Base-by-base conservation (phyloP, 92 coral and sea anemone species). In the Montipora capitata region DNA sequence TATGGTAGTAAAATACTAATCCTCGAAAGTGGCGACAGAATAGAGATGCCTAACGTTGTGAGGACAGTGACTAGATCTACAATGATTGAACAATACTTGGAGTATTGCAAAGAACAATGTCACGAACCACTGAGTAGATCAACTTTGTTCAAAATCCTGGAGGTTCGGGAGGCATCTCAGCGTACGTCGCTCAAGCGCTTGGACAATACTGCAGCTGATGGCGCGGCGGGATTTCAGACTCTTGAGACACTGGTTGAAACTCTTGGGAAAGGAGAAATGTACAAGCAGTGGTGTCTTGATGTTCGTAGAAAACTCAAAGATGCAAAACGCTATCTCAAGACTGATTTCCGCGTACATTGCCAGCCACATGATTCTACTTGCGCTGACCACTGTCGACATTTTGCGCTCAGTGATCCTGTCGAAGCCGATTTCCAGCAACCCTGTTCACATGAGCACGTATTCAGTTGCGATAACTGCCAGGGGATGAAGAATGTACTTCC, bases 181-280 rank as follows among this genome's bases (percentile, higher is more conserved):
- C 83, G 92, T 75, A 74, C 43, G 57, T 85, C 83, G 56, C 90
- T 86, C 43, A 71, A 78, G 45, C 90, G 93, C 72, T 70, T 84
- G 77, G 93, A 90, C 48, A 90, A 89, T 68, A 83, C 89, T n/a
- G 93, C 89, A 27, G 79, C 79, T 43, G 90, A 89, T 76, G 93
- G 92, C 12, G 89, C 70, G 71, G 83, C 86, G 41, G 93, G 57
- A 76, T 90, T 90, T 77, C 85, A 78, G 57, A 90, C 86, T 42
- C 62, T 90, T 40, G 93, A 85, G 68, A 89, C 83, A 62, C 68
- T 84, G 67, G 70, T 89, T 18, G 83, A 70, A 45, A 76, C 58
- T 77, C 78, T 89, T 45, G 85, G 70, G 80, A 78, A 77, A 85
- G 80, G 89, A 58, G 93, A 90, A 76, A 85, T 77, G 80, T 86